Conservation (phyloP, 2,888 invertebrate genomes). For the Gasteruption jaculator region DNA sequence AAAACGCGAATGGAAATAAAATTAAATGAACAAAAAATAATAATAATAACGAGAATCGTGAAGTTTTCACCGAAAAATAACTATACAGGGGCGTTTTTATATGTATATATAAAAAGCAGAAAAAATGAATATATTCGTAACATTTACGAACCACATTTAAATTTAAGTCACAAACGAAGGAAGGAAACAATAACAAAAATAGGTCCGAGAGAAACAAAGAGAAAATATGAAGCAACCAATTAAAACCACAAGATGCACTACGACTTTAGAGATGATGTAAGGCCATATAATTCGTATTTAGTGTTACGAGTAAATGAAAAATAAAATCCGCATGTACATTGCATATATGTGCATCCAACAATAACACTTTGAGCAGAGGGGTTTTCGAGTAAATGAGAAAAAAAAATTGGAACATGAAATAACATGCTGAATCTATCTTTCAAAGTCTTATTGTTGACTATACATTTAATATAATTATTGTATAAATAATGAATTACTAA, state of each 20-base stretch:
- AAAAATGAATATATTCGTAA: neutral
- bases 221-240: conserved; percentile 23
- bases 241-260: no score
- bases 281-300: conserved; percentile 47
- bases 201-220: conserved; percentile 18
- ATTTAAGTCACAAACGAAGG: conserved; percentile 12
- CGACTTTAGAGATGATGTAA: conserved; percentile 36
- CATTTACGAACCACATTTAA: neutral
- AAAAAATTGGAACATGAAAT: conserved; percentile 10
- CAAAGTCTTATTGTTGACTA: conserved; percentile 26
- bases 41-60: conserved; percentile 1
- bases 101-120: neutral
- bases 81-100: conserved; percentile 11
- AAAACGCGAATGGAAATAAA: no score
- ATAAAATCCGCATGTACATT: conserved; percentile 14
- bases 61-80: conserved; percentile 3
- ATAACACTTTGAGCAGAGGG: neutral
- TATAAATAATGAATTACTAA: conserved; percentile 31
- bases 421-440: conserved; percentile 9
- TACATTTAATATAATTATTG: conserved; percentile 33
- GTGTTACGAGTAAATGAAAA: conserved; percentile 30
- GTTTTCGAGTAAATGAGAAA: neutral
- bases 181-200: conserved; percentile 9
- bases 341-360: conserved; percentile 9
- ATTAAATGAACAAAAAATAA: conserved; percentile 9